These are phyloP conservation scores for Gopherus evgoodei DNA, from an alignment of 2,113 vertebrate species.

Conservation along the genomic window DNA sequence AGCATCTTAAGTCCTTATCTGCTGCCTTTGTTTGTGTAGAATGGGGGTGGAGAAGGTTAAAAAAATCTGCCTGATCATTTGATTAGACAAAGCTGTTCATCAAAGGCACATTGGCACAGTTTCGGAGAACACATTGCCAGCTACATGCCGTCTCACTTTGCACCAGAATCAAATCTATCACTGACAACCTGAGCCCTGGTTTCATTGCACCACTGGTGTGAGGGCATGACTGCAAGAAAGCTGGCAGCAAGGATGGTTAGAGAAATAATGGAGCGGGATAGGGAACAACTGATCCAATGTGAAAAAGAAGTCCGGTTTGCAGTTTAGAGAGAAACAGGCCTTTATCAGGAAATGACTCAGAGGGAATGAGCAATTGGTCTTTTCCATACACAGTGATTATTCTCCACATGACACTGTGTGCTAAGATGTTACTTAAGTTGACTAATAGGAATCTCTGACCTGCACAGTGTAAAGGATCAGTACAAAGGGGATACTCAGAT, in stretches of 20 bases:
- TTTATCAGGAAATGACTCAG: not conserved
- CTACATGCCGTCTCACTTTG: not conserved
- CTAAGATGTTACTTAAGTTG: not conserved
- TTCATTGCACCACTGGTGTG: fast-evolving
- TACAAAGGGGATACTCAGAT: not conserved
- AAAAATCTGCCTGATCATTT: not conserved
- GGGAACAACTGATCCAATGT: not conserved
- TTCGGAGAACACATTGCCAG: not conserved
- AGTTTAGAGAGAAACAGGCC: not conserved
- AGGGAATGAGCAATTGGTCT: fast-evolving
- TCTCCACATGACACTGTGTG: not conserved
- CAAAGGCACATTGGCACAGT: not conserved
- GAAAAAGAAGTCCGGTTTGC: not conserved
- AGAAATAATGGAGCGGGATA: constrained; percentile 15
- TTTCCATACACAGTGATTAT: not conserved
- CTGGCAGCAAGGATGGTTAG: fast-evolving
- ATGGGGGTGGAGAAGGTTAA: not conserved
- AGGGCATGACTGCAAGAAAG: not conserved
- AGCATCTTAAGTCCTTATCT: not conserved
- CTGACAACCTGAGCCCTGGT: not conserved
- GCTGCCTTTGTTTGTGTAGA: not conserved
- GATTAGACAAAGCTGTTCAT: not conserved
- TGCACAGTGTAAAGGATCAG: not conserved
- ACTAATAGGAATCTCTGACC: not conserved
- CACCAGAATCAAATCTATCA: not conserved